Conservation (phyloP, 64 coral and sea anemone species). For the Stichodactyla helianthus region DNA sequence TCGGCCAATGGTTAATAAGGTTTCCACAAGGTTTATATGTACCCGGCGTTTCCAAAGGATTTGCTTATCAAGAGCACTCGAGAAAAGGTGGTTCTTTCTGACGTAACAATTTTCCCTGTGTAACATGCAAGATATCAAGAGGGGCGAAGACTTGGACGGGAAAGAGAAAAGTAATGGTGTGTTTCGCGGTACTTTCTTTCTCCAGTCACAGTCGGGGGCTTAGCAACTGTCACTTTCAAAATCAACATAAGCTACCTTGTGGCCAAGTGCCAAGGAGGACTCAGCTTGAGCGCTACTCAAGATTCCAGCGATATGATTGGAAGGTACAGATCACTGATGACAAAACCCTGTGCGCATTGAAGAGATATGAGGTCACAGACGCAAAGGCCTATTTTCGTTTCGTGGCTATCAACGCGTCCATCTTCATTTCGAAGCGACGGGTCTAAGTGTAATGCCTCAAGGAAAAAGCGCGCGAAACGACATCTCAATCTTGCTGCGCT, state of each 20-base stretch:
- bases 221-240: not conserved
- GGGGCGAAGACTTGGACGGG: not conserved
- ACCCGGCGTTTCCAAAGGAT: not conserved
- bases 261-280: slow-evolving; percentile 2
- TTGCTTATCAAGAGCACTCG: not conserved
- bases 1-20: not conserved
- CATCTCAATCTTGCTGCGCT: not conserved
- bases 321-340: not conserved
- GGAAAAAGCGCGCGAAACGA: slow-evolving; percentile 4
- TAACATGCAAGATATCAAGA: not conserved
- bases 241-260: slow-evolving; percentile 8
- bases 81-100: not conserved
- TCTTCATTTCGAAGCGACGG: not conserved
- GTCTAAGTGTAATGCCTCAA: not conserved
- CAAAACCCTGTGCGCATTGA: not conserved
- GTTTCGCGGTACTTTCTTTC: not conserved
- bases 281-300: slow-evolving; percentile 19
- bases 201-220: not conserved
- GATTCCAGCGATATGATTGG: slow-evolving; percentile 1
- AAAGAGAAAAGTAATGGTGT: not conserved
- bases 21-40: not conserved
- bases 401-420: slow-evolving; percentile 3
- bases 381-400: not conserved
- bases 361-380: slow-evolving; percentile 12
- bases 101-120: not conserved